Evolutionary conservation across 2,113 vertebrate species (phyloP).

Genomic region (Neogobius melanostomus): DNA sequence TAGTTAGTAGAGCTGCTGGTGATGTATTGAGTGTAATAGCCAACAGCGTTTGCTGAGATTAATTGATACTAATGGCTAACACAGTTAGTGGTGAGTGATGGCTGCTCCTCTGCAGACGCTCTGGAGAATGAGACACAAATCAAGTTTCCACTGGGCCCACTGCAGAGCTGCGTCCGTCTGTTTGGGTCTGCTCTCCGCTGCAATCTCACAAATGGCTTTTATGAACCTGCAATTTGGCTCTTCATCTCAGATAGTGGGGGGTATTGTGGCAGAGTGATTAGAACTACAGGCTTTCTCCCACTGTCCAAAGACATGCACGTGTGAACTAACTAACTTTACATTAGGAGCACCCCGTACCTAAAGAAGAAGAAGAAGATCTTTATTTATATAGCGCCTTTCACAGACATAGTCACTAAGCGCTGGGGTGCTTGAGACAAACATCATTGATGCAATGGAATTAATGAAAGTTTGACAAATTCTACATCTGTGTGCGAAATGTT

Average conservation of each 20-base stretch:
- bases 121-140: slow-evolving; percentile 57
- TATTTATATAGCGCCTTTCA: too few species aligned
- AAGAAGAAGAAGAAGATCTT: too few species aligned
- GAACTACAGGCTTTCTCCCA: not conserved
- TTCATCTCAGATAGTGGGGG: not conserved
- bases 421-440: too few species aligned
- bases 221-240: not conserved
- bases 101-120: slow-evolving; percentile 52
- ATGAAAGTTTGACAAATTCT: too few species aligned
- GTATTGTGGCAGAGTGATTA: not conserved
- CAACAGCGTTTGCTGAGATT: slow-evolving; percentile 65
- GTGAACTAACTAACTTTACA: not conserved
- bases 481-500: too few species aligned
- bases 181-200: slow-evolving; percentile 12
- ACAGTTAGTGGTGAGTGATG: slow-evolving; percentile 65
- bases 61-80: slow-evolving; percentile 74
- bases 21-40: slow-evolving; percentile 64
- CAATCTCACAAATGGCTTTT: slow-evolving; percentile 15
- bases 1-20: slow-evolving; percentile 55
- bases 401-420: too few species aligned
- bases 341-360: too few species aligned
- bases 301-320: not conserved
- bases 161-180: slow-evolving; percentile 44
- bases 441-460: too few species aligned
- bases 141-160: slow-evolving; percentile 46